These are phyloP conservation scores for Buathra laborator DNA, from an alignment of 2,888 invertebrate species.

Conservation along the genomic window DNA sequence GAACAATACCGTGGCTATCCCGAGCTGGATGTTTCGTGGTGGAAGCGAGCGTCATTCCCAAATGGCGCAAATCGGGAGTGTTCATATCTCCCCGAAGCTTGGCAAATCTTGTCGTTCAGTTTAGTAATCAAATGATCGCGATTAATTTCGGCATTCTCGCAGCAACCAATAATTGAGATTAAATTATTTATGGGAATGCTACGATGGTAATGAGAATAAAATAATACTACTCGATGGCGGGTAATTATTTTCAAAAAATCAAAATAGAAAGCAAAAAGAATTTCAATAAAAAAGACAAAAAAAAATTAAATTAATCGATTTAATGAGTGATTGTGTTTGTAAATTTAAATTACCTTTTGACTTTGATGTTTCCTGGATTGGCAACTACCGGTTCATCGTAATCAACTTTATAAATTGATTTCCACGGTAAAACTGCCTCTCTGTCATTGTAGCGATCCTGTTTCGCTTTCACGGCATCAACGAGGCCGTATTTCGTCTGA, in stretches of 20 bases:
- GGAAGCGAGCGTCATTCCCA: conserved; percentile 62
- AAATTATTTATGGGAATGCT: background rate
- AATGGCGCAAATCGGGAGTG: conserved; percentile 67
- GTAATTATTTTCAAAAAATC: background rate
- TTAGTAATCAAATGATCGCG: background rate
- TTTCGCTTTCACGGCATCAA: conserved; percentile 20
- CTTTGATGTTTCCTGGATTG: background rate
- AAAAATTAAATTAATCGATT: background rate
- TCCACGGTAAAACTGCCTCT: conserved; percentile 12
- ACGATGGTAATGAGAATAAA: too few species aligned
- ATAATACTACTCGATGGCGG: too few species aligned
- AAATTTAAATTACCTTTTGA: conserved; percentile 34
- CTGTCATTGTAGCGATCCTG: conserved; percentile 4
- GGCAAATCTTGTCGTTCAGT: conserved; percentile 31
- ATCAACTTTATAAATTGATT: conserved; percentile 52
- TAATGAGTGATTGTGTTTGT: background rate
- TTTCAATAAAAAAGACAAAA: background rate
- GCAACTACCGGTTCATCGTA: conserved; percentile 4
- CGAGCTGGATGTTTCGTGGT: conserved; percentile 8
- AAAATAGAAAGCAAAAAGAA: background rate
- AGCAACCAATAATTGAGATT: background rate
- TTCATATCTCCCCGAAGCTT: conserved; percentile 59
- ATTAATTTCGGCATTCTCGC: background rate
- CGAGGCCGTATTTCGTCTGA: conserved; percentile 72
- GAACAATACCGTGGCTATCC: conserved; percentile 43